Percentiles rank a stretch among this genome's conserved stretches.
phyloP scores from a whole-genome alignment of 2,797 vertebrate species.

The Lepus townsendii region DNA sequence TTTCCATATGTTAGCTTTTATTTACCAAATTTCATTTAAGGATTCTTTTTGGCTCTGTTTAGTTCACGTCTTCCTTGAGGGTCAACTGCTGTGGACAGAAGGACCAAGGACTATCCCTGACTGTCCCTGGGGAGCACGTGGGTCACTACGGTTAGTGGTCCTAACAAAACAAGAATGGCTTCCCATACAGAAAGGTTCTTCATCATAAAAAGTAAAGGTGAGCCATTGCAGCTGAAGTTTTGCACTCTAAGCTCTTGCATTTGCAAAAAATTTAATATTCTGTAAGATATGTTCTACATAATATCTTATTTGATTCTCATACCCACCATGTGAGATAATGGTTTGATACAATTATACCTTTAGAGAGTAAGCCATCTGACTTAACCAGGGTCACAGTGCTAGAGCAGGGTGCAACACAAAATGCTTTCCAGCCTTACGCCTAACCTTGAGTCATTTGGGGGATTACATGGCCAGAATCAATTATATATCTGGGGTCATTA shows the following conservation, averaged over 20 bases:
- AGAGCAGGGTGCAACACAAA: accelerated
- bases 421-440: accelerated
- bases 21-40: not conserved
- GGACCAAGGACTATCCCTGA: not conserved
- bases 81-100: not conserved
- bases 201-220: accelerated
- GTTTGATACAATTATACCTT: not conserved
- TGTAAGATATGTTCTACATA: accelerated
- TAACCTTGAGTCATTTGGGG: not conserved
- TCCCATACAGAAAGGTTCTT: too few species aligned
- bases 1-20: not conserved
- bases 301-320: too few species aligned
- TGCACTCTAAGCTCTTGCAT: accelerated
- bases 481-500: not conserved
- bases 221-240: accelerated
- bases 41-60: not conserved
- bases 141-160: not conserved
- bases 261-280: too few species aligned
- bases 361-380: too few species aligned
- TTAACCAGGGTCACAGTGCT: accelerated
- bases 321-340: too few species aligned
- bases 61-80: not conserved
- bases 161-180: too few species aligned
- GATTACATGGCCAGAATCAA: not conserved
- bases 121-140: not conserved